These are phyloP conservation scores for Agelaius tricolor DNA, from an alignment of 2,113 vertebrate genomes.

Conservation along the genomic window DNA sequence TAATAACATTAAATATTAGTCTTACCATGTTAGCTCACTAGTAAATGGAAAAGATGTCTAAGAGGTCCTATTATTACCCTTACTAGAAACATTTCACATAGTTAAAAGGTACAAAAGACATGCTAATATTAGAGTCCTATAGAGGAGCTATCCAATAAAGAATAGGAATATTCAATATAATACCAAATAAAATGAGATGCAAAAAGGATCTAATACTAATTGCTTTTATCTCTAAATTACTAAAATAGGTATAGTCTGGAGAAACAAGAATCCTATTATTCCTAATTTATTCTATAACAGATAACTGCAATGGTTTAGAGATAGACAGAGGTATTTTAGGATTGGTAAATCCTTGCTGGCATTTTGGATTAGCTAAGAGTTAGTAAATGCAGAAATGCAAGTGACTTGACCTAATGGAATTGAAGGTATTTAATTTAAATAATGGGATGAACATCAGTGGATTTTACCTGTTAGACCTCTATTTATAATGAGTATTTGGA, in stretches of 20 bases:
- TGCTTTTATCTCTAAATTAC: conserved; percentile 60
- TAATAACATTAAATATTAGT: conserved; percentile 74
- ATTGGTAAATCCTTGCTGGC: conserved; percentile 5
- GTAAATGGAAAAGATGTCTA: conserved; percentile 63
- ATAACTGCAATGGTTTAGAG: neutral
- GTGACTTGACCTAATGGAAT: neutral
- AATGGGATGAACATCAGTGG: neutral
- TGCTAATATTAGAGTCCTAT: conserved; percentile 46
- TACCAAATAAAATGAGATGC: conserved; percentile 44
- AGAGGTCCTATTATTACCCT: conserved; percentile 63
- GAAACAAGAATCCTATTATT: conserved; percentile 18
- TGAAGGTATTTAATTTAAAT: conserved; percentile 5
- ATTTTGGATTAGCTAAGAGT: neutral
- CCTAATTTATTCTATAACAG: conserved; percentile 16
- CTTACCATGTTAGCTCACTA: conserved; percentile 63
- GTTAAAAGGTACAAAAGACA: conserved; percentile 68
- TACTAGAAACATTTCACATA: conserved; percentile 52
- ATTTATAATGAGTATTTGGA: neutral
- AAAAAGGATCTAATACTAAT: conserved; percentile 41
- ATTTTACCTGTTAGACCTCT: neutral
- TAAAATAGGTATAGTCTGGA: conserved; percentile 15
- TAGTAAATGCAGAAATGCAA: neutral
- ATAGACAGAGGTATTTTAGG: neutral
- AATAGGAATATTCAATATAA: conserved; percentile 36
- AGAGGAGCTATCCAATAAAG: conserved; percentile 29